These are phyloP conservation scores for Drosophila leonis DNA, from an alignment of 2,888 invertebrate genomes.

Conservation along the genomic window DNA sequence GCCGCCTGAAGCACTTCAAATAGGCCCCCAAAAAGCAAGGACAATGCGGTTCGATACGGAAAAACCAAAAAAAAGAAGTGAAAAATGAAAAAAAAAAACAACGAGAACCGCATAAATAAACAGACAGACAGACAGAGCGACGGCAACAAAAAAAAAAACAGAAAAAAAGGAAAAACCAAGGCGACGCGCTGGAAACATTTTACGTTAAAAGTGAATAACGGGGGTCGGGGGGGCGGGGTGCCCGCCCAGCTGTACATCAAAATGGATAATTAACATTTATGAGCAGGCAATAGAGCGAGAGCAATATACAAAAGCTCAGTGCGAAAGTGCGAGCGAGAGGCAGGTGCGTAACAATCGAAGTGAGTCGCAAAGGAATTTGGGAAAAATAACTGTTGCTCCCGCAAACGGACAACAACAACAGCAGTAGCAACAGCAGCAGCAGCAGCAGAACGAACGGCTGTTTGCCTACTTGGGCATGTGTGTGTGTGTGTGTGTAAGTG, in stretches of 20 bases:
- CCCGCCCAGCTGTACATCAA: slow-evolving; percentile 50
- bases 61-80: slow-evolving; percentile 7
- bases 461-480: slow-evolving; percentile 25
- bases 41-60: slow-evolving; percentile 48
- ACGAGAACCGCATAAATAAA: slow-evolving; percentile 66
- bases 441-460: slow-evolving; percentile 36
- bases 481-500: slow-evolving; percentile 24
- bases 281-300: slow-evolving; percentile 66
- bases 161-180: slow-evolving; percentile 36
- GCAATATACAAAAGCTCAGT: slow-evolving; percentile 34
- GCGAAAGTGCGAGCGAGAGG: neutral
- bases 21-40: slow-evolving; percentile 36
- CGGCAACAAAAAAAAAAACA: neutral
- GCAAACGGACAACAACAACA: slow-evolving; percentile 34
- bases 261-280: slow-evolving; percentile 78
- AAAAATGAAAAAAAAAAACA: slow-evolving; percentile 15
- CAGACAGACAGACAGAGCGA: slow-evolving; percentile 42
- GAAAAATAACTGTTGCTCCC: slow-evolving; percentile 77
- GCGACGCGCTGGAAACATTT: slow-evolving; percentile 35
- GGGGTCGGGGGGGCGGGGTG: neutral
- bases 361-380: slow-evolving; percentile 54
- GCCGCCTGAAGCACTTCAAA: slow-evolving; percentile 54
- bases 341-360: slow-evolving; percentile 60
- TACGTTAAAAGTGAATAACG: neutral
- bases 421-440: neutral